Evolutionary conservation across 2,113 vertebrate species (phyloP), one percentile per base, ranked within the genome.

Genomic region (Parus major): DNA sequence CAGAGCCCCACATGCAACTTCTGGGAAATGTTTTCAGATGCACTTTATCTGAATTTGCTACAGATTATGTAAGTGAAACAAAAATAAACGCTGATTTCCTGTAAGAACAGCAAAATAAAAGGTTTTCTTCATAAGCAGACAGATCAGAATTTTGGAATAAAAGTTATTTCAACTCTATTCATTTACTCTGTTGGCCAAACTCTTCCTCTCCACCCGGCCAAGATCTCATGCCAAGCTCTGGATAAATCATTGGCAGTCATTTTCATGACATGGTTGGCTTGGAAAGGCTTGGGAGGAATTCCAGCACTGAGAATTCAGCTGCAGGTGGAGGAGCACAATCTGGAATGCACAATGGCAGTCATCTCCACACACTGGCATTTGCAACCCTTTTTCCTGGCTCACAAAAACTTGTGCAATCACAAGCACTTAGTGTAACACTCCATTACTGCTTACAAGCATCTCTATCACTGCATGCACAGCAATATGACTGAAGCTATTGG

Each of bases 321-420:
- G 94, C 96, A 97, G 88, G 96, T 96, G 92, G 95, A 97, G 66
- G 33, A 93, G 41, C 55, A 70, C 57, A 93, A 91, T 86, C 61
- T 92, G 89, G 63, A 78, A 82, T 63, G 63, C 3, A 15, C 57
- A 87, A 18, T 18, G 41, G 28, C 31, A 85, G 59, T 50, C 46
- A 78, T 80, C 23, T 87, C 61, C 92, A 57, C 33, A 27, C 33
- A 42, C 19, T 42, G 72, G 70, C 66, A 77, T 61, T 86, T 88
- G 42, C 59, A 92, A 29, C 78, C 15, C 60, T 7, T 84, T 76
- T 81, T 92, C 61, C 84, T 95, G 92, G 83, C 79, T 96, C 79
- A 63, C 42, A 83, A 59, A 85, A 88, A 55, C 5, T 61, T 46
- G 23, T 66, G 66, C 68, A 24, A 39, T 90, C 63, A 76, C 24